phyloP scores from a whole-genome alignment of 2,888 invertebrate species.

The Danaus chrysippus region DNA sequence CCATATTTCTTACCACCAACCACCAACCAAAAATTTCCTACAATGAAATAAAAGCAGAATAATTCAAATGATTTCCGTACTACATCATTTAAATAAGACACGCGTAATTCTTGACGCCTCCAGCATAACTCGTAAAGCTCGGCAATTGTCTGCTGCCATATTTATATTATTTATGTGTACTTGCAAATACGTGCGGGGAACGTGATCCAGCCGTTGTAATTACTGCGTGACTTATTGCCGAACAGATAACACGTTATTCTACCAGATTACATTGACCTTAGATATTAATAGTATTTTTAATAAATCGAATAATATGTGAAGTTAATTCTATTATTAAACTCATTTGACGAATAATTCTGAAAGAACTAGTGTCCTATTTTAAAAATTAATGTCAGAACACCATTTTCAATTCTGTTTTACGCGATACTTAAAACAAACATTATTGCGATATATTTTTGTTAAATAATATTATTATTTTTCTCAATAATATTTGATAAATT shows the following conservation, averaged over 20 bases:
- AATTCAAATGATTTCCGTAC: no score
- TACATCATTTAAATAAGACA: constrained; percentile 1
- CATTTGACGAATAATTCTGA: no score
- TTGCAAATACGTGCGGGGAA: constrained; percentile 66
- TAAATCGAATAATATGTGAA: background rate
- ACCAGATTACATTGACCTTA: constrained; percentile 48
- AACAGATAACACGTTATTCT: constrained; percentile 70
- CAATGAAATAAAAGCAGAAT: no score
- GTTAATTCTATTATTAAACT: background rate
- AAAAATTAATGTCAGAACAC: no score
- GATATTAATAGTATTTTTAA: background rate
- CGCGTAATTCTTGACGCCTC: background rate
- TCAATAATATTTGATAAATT: no score
- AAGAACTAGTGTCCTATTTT: no score
- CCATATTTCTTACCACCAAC: no score
- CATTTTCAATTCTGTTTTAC: no score
- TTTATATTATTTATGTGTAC: constrained; percentile 65
- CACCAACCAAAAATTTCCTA: no score
- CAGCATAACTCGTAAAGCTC: constrained; percentile 15
- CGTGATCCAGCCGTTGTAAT: constrained; percentile 72
- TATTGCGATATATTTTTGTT: no score
- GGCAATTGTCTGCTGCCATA: constrained; percentile 52
- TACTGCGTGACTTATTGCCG: constrained; percentile 78
- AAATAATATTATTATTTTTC: no score
- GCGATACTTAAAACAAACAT: no score